Conservation (phyloP, 2,888 invertebrate genomes). For the Pammene fasciana region DNA sequence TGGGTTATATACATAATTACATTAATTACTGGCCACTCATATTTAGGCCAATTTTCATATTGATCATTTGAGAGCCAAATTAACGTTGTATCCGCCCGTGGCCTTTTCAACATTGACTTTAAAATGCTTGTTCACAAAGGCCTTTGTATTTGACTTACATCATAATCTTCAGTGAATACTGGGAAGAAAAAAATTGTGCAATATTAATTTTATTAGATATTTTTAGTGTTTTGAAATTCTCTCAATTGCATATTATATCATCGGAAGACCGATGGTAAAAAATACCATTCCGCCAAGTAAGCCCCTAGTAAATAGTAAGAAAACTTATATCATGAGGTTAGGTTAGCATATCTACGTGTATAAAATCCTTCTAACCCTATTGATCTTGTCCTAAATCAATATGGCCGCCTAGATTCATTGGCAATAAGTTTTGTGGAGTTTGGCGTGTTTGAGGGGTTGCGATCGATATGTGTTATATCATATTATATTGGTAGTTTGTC, state of each 20-base stretch:
- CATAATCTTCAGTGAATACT: not conserved
- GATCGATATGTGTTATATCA: slow-evolving; percentile 30
- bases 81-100: not conserved
- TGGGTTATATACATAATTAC: not conserved
- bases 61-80: slow-evolving; percentile 15
- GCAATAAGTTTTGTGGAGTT: slow-evolving; percentile 20
- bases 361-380: slow-evolving; percentile 1
- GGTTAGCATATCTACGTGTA: not conserved
- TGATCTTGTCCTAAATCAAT: slow-evolving; percentile 30
- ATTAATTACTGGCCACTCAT: not conserved
- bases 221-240: too few species aligned
- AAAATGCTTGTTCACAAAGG: slow-evolving; percentile 8
- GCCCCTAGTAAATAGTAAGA: not conserved
- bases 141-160: slow-evolving; percentile 14
- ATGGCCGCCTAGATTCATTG: slow-evolving; percentile 16
- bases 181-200: not conserved
- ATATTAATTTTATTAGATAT: not conserved
- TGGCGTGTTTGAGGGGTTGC: slow-evolving; percentile 7
- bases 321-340: slow-evolving; percentile 5
- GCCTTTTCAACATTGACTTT: slow-evolving; percentile 14
- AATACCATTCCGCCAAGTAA: too few species aligned
- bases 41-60: not conserved
- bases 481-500: not conserved
- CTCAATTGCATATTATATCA: too few species aligned
- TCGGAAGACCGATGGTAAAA: too few species aligned